Percentiles rank a stretch among this genome's conserved stretches.
These are phyloP conservation scores for Halcyon malimbica DNA, from an alignment of 2,113 vertebrate genomes.

Conservation along the genomic window DNA sequence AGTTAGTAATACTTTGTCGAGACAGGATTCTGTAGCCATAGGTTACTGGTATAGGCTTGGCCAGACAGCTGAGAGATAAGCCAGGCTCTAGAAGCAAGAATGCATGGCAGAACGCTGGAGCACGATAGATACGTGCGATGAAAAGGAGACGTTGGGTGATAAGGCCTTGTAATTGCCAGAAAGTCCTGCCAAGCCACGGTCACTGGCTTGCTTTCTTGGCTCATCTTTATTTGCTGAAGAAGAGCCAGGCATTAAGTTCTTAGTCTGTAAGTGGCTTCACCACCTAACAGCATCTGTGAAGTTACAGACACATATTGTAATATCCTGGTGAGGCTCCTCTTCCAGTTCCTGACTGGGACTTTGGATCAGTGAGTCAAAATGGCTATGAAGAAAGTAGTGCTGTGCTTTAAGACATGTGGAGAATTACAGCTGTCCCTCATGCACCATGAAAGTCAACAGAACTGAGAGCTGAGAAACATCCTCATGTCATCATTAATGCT, in stretches of 20 bases:
- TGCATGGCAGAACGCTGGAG: background rate
- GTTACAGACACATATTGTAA: background rate
- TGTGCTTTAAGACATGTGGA: background rate
- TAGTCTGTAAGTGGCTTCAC: background rate
- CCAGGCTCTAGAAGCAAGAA: conserved; percentile 10
- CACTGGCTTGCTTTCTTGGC: conserved; percentile 27
- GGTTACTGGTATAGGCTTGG: background rate
- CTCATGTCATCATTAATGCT: rapidly evolving
- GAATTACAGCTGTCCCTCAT: background rate
- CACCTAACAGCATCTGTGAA: background rate
- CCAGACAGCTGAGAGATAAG: conserved; percentile 42
- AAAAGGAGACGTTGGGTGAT: background rate
- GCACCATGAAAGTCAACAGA: background rate
- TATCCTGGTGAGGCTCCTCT: background rate
- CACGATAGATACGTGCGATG: background rate
- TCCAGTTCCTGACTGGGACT: background rate
- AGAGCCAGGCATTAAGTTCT: background rate
- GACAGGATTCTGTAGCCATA: background rate
- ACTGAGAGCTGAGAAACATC: background rate
- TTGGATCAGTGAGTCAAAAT: background rate
- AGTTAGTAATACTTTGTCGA: background rate
- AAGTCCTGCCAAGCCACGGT: conserved; percentile 5
- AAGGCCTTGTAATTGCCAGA: background rate
- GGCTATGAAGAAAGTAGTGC: background rate
- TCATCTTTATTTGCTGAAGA: background rate